Evolutionary conservation across 2,888 invertebrate species (phyloP).

Genomic region (Timema podura): DNA sequence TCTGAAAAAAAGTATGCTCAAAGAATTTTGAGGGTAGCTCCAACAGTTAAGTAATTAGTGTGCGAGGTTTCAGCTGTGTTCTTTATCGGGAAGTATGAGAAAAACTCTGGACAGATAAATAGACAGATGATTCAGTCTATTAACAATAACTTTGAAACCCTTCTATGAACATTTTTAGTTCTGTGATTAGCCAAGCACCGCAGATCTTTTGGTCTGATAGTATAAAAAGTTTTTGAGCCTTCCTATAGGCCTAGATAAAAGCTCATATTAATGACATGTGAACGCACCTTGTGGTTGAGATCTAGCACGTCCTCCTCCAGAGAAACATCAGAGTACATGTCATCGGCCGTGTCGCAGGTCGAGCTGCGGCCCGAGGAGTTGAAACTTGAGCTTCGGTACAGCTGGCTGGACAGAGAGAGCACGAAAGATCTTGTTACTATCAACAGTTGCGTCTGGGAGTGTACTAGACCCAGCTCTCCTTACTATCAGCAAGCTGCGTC

Average conservation of each 20-base stretch:
- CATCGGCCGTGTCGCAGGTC: conserved; percentile 88
- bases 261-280: too few species aligned
- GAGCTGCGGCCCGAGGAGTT: conserved; percentile 90
- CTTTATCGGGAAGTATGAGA: too few species aligned
- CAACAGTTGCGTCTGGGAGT: too few species aligned
- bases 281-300: conserved; percentile 82
- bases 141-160: background rate
- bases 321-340: conserved; percentile 92
- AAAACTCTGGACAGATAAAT: too few species aligned
- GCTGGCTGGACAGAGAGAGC: conserved; percentile 59
- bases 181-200: background rate
- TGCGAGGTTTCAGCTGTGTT: too few species aligned
- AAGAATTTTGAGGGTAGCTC: too few species aligned
- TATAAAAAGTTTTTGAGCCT: background rate
- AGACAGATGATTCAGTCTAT: too few species aligned
- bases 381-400: conserved; percentile 89
- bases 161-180: background rate
- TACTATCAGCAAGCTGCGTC: too few species aligned
- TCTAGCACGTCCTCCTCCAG: conserved; percentile 91
- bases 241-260: background rate
- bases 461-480: too few species aligned
- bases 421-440: too few species aligned
- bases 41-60: too few species aligned
- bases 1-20: too few species aligned
- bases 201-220: background rate